Evolutionary conservation across 2,113 vertebrate species (phyloP).

Genomic region (Turnix velox): DNA sequence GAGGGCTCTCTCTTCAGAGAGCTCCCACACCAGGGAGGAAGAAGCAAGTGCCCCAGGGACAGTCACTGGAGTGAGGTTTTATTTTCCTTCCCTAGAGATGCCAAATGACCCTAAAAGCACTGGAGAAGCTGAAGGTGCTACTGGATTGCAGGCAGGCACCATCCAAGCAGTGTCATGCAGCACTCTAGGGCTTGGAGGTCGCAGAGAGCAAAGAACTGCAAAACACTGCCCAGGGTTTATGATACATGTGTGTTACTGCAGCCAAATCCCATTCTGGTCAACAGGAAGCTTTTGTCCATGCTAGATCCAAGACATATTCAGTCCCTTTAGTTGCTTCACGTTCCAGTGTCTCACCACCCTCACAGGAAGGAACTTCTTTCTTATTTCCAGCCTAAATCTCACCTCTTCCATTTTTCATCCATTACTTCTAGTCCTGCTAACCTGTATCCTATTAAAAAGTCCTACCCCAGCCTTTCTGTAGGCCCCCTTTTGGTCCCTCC

Average conservation of each 20-base stretch:
- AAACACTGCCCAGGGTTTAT: neutral
- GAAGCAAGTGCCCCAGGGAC: neutral
- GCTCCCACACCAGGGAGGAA: neutral
- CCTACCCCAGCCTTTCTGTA: no score
- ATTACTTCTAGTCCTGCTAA: no score
- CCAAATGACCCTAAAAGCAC: neutral
- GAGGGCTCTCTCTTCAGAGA: neutral
- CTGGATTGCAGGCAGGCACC: neutral
- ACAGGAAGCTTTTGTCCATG: neutral
- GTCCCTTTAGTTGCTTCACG: no score
- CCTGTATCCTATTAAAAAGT: no score
- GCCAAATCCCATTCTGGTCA: neutral
- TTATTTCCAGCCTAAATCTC: no score
- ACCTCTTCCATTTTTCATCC: no score
- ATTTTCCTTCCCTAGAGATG: neutral
- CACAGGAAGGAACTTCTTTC: no score
- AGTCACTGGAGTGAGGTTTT: neutral
- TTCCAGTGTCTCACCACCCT: no score
- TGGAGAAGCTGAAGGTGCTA: neutral
- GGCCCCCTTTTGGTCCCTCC: no score
- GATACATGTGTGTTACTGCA: rapidly evolving
- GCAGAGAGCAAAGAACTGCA: neutral
- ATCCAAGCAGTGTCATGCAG: neutral
- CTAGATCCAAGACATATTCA: neutral
- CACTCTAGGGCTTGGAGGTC: neutral